Conservation (phyloP, 2,888 invertebrate species). For the Meiosimyza platycephala region DNA sequence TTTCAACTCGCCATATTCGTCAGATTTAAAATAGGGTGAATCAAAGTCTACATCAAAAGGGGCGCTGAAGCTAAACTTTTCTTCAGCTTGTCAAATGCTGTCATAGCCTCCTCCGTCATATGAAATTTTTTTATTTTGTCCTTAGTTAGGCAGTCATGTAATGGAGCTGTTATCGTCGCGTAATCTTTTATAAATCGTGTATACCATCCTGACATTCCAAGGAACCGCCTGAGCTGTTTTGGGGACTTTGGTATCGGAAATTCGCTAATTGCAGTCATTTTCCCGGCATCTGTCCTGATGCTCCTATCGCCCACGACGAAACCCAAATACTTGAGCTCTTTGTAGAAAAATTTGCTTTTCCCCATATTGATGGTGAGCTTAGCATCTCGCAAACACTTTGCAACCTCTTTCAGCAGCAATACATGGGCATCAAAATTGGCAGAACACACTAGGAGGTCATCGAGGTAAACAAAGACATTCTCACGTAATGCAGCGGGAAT, state of each 20-base stretch:
- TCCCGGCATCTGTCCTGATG: constrained; percentile 12
- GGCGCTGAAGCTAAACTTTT: constrained; percentile 4
- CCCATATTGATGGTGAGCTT: too few relatives aligned
- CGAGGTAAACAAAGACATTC: too few relatives aligned
- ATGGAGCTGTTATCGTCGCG: constrained; percentile 13
- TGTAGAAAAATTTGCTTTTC: too few relatives aligned
- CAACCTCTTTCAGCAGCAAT: too few relatives aligned
- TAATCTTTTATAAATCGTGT: constrained; percentile 25
- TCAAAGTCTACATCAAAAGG: too few relatives aligned
- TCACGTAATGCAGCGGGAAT: constrained; percentile 15
- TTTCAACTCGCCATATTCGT: too few relatives aligned
- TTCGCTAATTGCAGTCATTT: constrained; percentile 6
- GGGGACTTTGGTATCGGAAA: constrained; percentile 18
- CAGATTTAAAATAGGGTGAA: too few relatives aligned
- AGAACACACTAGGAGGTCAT: too few relatives aligned
- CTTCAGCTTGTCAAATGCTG: constrained; percentile 15
- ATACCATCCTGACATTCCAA: constrained; percentile 36
- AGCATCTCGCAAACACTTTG: too few relatives aligned
- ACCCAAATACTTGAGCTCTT: too few relatives aligned
- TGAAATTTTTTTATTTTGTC: constrained; percentile 20
- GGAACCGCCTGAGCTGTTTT: constrained; percentile 22
- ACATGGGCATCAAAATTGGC: too few relatives aligned
- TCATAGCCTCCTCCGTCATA: background rate
- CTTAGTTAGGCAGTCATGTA: constrained; percentile 29
- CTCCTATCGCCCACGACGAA: too few relatives aligned